Evolutionary conservation across 2,888 invertebrate species (phyloP).

Genomic region (Glyphotaelius pellucidus): DNA sequence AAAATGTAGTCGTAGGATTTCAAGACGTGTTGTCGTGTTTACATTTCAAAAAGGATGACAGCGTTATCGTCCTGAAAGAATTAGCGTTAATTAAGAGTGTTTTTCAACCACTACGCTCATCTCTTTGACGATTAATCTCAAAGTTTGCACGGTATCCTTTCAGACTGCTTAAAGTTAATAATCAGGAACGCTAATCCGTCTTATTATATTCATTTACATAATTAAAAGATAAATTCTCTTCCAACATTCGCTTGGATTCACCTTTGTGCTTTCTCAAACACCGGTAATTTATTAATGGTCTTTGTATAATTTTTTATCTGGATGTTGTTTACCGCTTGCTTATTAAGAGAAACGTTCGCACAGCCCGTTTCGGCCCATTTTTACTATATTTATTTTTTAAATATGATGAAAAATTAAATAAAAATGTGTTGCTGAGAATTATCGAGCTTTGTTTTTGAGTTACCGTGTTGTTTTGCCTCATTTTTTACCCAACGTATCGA

Average conservation of each 20-base stretch:
- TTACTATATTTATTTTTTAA: no score
- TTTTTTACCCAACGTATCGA: no score
- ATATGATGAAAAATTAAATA: no score
- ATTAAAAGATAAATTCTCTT: slow-evolving; percentile 17
- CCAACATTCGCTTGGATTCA: not conserved
- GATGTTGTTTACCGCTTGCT: no score
- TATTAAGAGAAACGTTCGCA: no score
- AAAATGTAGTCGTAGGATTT: not conserved
- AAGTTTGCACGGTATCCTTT: slow-evolving; percentile 24
- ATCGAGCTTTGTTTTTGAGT: no score
- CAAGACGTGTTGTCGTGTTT: not conserved
- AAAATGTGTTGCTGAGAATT: no score
- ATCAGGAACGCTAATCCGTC: not conserved
- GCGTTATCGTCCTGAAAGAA: not conserved
- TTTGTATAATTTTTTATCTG: not conserved
- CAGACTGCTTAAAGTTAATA: not conserved
- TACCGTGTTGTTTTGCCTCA: no score
- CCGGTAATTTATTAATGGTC: not conserved
- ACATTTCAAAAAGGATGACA: slow-evolving; percentile 5
- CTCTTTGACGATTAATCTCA: not conserved
- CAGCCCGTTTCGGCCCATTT: no score
- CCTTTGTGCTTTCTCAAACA: not conserved
- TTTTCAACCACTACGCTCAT: slow-evolving; percentile 19
- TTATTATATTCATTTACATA: slow-evolving; percentile 23
- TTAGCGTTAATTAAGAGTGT: slow-evolving; percentile 11